Evolutionary conservation across 2,797 vertebrate genomes (phyloP).

Genomic region (Hydrophis major): DNA sequence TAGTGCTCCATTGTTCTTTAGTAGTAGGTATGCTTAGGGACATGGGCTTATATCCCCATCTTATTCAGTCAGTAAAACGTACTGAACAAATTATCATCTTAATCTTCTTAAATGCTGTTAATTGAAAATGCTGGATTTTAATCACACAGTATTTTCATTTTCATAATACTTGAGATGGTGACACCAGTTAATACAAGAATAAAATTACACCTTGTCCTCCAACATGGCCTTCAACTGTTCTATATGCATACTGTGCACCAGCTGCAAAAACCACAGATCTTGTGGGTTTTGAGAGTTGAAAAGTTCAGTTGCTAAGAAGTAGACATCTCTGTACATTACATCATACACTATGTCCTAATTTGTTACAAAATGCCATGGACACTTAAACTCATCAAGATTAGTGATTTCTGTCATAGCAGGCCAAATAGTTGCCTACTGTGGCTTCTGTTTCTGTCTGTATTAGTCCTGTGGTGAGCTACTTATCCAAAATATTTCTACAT

Average conservation of each 20-base stretch:
- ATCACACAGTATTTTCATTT: background rate
- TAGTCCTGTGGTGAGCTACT: background rate
- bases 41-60: background rate
- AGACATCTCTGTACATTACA: conserved; percentile 77
- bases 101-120: background rate
- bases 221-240: conserved; percentile 68
- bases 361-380: background rate
- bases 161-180: background rate
- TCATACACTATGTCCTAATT: background rate
- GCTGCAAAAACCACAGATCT: conserved; percentile 94
- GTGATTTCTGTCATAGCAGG: background rate
- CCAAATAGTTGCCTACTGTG: background rate
- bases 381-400: background rate
- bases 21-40: background rate
- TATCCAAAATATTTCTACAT: background rate
- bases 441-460: background rate
- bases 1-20: background rate
- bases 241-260: conserved; percentile 85
- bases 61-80: background rate
- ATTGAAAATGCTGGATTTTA: background rate
- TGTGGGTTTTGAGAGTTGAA: conserved; percentile 93
- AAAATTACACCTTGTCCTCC: background rate
- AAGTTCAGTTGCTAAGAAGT: conserved; percentile 93
- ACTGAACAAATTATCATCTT: background rate
- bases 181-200: background rate